These are phyloP conservation scores for Empidonax traillii DNA, from an alignment of 2,113 vertebrate species.

Conservation along the genomic window DNA sequence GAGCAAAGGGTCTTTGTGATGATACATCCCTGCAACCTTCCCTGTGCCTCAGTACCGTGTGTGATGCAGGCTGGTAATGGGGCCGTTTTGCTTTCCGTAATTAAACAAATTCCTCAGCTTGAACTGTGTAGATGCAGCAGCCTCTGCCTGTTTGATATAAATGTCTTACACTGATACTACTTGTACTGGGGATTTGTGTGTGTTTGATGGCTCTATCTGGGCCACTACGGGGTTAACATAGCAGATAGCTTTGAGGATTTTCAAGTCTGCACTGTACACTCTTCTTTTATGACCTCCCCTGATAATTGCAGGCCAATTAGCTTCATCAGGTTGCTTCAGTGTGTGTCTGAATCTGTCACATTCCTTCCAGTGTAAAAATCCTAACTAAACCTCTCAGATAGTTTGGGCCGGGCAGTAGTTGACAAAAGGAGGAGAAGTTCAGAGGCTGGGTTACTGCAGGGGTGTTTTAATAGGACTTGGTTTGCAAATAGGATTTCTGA, in stretches of 20 bases:
- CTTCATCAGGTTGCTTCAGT: not conserved
- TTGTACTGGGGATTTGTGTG: not conserved
- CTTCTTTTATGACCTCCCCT: not conserved
- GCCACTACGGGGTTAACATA: not conserved
- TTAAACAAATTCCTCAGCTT: not conserved
- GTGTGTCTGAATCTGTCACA: not conserved
- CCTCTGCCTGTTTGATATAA: not conserved
- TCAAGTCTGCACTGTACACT: not conserved
- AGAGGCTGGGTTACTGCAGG: not conserved
- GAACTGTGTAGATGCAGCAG: not conserved
- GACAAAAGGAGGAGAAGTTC: not conserved
- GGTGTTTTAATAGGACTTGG: not conserved
- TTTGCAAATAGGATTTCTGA: not conserved
- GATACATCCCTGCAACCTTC: not conserved
- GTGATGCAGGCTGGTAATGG: not conserved
- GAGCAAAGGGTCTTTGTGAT: not conserved
- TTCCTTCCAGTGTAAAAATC: not conserved
- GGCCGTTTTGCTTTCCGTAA: not conserved
- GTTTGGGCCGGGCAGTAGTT: not conserved
- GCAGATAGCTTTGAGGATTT: not conserved
- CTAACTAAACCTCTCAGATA: not conserved
- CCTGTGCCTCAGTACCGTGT: fast-evolving
- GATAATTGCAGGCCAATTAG: not conserved
- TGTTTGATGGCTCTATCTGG: not conserved
- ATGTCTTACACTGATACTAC: not conserved